Evolutionary conservation across 2,888 invertebrate genomes (phyloP).

Genomic region (Eurois occulta): DNA sequence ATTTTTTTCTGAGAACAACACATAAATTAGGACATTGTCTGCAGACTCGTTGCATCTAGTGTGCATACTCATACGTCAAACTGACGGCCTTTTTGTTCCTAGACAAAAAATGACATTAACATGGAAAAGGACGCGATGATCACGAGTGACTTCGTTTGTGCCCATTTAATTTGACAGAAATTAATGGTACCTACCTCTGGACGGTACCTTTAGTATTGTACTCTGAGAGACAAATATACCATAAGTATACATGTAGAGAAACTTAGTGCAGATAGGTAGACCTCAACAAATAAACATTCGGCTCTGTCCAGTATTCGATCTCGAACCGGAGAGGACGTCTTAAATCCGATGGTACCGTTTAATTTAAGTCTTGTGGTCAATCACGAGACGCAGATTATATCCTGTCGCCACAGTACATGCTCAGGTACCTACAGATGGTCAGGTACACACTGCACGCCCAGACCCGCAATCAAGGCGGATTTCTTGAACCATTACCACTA

Average conservation of each 20-base stretch:
- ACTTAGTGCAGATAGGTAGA: neutral
- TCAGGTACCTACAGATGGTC: conserved; percentile 29
- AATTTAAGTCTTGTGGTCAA: conserved; percentile 58
- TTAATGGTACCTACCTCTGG: conserved; percentile 72
- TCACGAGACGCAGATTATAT: conserved; percentile 59
- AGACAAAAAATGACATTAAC: conserved; percentile 82
- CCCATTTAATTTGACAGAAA: conserved; percentile 78
- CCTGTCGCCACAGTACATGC: conserved; percentile 43
- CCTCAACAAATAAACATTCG: conserved; percentile 27
- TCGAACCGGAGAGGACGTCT: conserved; percentile 23
- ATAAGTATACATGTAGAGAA: neutral
- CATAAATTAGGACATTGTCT: conserved; percentile 64
- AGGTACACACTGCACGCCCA: conserved; percentile 58
- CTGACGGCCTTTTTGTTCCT: conserved; percentile 61
- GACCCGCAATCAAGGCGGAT: conserved; percentile 79
- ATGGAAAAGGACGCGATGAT: conserved; percentile 74
- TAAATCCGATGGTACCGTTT: conserved; percentile 60
- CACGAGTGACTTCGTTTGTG: conserved; percentile 72
- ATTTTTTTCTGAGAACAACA: conserved; percentile 53
- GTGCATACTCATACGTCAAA: conserved; percentile 54
- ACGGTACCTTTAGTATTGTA: conserved; percentile 46
- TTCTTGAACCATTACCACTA: conserved; percentile 77
- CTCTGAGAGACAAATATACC: conserved; percentile 35
- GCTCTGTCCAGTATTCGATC: conserved; percentile 23
- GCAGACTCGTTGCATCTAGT: conserved; percentile 57